Conservation (phyloP, 2,113 vertebrate genomes). For the Laterallus jamaicensis region DNA sequence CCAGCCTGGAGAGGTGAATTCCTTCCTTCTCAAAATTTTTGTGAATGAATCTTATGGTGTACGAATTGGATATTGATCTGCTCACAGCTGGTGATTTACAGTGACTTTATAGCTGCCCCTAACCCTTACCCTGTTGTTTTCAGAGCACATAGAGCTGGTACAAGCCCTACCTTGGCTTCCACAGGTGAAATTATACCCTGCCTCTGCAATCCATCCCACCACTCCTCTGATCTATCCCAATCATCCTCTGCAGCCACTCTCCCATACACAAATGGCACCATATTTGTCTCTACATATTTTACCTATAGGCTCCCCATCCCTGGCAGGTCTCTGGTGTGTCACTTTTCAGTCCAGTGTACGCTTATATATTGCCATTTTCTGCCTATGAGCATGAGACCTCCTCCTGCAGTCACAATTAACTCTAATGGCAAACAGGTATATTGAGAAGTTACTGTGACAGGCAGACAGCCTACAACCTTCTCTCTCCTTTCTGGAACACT, state of each 20-base stretch:
- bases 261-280: neutral
- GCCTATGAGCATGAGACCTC: rapidly evolving
- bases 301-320: rapidly evolving
- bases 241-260: rapidly evolving
- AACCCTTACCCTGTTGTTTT: neutral
- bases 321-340: neutral
- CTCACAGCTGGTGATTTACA: neutral
- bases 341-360: neutral
- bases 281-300: rapidly evolving
- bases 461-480: neutral
- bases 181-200: neutral
- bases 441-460: neutral
- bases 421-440: neutral
- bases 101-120: neutral
- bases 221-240: neutral
- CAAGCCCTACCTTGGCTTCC: neutral
- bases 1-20: neutral
- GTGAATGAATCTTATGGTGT: rapidly evolving
- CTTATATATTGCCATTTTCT: neutral
- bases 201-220: neutral
- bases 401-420: neutral
- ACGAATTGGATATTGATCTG: neutral
- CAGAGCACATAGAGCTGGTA: rapidly evolving
- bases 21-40: neutral
- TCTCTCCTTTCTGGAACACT: neutral